Evolutionary conservation across 2,113 vertebrate species (phyloP).

Genomic region (Tragelaphus buxtoni): DNA sequence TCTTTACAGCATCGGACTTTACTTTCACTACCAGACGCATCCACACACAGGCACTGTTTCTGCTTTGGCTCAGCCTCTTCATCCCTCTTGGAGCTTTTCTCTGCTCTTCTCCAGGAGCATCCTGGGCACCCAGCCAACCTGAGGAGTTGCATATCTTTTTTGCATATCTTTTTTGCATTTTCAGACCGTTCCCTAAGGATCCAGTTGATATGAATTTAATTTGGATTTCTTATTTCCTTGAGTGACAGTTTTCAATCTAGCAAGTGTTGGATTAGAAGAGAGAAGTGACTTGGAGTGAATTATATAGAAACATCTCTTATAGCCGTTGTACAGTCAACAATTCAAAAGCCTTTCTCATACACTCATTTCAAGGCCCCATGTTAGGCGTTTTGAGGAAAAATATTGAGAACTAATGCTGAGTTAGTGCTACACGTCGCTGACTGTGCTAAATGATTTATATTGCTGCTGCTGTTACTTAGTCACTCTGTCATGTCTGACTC

Average conservation of each 20-base stretch:
- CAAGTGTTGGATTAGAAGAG: background rate
- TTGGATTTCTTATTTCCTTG: background rate
- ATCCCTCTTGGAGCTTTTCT: background rate
- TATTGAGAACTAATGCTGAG: background rate
- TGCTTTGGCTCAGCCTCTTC: background rate
- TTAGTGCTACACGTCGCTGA: background rate
- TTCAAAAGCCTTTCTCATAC: background rate
- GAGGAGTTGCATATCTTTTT: background rate
- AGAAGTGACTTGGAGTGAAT: background rate
- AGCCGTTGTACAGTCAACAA: background rate
- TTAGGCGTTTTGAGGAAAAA: background rate
- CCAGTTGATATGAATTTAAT: background rate
- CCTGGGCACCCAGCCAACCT: background rate
- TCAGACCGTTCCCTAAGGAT: background rate
- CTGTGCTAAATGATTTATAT: background rate
- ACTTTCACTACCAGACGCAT: background rate
- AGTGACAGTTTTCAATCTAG: background rate
- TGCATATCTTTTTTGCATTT: background rate
- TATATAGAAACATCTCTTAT: background rate
- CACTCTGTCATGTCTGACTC: background rate
- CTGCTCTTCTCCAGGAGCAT: background rate
- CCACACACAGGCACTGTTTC: fast-evolving
- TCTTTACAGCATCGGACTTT: background rate
- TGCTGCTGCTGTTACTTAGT: background rate
- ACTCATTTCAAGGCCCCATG: background rate